These are phyloP conservation scores for Phocoena sinus DNA, from an alignment of 2,113 vertebrate species.

Conservation along the genomic window DNA sequence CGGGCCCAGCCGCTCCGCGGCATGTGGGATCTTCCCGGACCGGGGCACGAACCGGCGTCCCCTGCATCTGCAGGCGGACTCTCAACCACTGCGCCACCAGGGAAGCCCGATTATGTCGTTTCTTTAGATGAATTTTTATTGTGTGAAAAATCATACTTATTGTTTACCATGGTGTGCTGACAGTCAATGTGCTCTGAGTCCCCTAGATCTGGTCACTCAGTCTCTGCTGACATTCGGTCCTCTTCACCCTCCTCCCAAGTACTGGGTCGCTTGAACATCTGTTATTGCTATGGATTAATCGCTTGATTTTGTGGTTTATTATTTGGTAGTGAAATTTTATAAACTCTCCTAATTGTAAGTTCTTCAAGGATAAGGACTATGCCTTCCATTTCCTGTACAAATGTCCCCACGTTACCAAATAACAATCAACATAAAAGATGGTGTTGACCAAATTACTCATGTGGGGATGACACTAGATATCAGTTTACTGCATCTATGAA, in stretches of 20 bases:
- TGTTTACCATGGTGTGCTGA: background rate
- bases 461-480: background rate
- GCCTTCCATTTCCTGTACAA: conserved; percentile 10
- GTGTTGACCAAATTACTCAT: background rate
- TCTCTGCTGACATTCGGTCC: background rate
- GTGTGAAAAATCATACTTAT: background rate
- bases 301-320: background rate
- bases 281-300: background rate
- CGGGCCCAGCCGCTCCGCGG: too few relatives aligned
- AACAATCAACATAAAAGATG: background rate
- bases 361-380: background rate
- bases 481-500: background rate
- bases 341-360: background rate
- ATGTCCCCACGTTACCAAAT: background rate
- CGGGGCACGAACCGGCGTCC: too few relatives aligned
- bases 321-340: background rate
- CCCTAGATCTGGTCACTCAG: background rate
- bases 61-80: too few relatives aligned
- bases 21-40: too few relatives aligned
- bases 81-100: too few relatives aligned
- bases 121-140: background rate
- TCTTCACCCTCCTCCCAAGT: background rate
- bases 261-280: background rate
- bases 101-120: too few relatives aligned
- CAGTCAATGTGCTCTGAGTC: background rate